phyloP scores from a whole-genome alignment of 2,113 vertebrate genomes.

The Serilophus lunatus region DNA sequence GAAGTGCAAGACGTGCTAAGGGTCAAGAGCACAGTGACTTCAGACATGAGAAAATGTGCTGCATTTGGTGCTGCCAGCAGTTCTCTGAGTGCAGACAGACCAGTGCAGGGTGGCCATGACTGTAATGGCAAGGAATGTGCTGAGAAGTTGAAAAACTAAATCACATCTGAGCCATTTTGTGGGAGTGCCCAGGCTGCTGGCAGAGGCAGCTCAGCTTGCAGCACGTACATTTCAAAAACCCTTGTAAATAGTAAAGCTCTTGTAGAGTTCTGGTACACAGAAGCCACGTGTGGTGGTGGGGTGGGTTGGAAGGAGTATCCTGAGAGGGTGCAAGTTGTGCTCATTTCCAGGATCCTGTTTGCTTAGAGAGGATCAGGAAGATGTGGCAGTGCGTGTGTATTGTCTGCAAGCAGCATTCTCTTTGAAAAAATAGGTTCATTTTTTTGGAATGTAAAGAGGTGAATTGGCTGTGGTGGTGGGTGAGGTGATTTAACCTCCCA shows the following conservation, averaged over 20 bases:
- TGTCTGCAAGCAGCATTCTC: neutral
- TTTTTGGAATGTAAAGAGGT: neutral
- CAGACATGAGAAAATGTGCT: neutral
- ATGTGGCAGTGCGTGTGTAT: neutral
- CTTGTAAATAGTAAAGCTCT: neutral
- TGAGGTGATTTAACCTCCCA: neutral
- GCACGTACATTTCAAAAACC: neutral
- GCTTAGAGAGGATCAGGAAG: neutral
- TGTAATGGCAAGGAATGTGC: neutral
- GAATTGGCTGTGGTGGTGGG: neutral
- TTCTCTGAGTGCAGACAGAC: neutral
- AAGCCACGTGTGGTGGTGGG: neutral
- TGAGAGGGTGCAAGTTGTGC: neutral
- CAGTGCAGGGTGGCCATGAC: neutral
- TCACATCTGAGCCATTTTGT: neutral
- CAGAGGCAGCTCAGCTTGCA: neutral
- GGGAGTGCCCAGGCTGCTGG: neutral
- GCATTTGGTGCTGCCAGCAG: neutral
- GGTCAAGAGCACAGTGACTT: neutral
- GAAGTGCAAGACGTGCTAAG: neutral
- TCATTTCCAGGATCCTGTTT: neutral
- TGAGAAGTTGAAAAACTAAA: neutral
- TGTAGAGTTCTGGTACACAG: neutral
- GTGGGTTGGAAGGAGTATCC: neutral
- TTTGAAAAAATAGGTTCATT: rapidly evolving